Conservation (phyloP, 53 echinoderm and acorn worm species). For the Temnopleurus reevesii region DNA sequence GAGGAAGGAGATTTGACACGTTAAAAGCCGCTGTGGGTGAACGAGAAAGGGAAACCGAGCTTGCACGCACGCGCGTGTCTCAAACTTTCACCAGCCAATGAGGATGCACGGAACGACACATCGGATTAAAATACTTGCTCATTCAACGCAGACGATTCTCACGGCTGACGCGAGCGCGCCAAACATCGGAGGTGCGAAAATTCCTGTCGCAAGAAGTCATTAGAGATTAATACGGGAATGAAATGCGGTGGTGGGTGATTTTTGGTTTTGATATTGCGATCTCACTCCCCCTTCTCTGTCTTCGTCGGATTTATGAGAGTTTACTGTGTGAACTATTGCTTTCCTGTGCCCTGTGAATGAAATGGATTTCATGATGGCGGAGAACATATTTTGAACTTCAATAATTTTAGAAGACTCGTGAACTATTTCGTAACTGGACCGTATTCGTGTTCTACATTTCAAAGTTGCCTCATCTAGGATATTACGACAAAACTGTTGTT, state of each 20-base stretch:
- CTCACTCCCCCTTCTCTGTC: not conserved
- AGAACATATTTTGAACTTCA: not conserved
- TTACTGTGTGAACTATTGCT: not conserved
- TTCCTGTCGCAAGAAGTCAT: not conserved
- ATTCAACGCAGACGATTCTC: not conserved
- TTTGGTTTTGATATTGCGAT: not conserved
- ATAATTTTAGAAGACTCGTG: not conserved
- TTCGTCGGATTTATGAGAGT: not conserved
- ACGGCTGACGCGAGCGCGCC: slow-evolving; percentile 4
- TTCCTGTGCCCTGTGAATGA: not conserved
- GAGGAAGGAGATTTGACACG: no score
- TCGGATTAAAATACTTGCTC: not conserved
- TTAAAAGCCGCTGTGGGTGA: not conserved
- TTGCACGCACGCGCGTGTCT: slow-evolving; percentile 15
- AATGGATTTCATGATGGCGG: not conserved
- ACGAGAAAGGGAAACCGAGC: not conserved
- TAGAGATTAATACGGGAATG: not conserved
- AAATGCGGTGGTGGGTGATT: not conserved
- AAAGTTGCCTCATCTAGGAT: not conserved
- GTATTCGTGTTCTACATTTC: not conserved
- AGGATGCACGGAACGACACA: not conserved
- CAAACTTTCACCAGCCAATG: not conserved
- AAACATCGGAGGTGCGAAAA: not conserved
- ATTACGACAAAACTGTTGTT: not conserved
- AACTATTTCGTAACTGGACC: not conserved